Conservation (phyloP, 2,113 vertebrate genomes). For the Riparia riparia region DNA sequence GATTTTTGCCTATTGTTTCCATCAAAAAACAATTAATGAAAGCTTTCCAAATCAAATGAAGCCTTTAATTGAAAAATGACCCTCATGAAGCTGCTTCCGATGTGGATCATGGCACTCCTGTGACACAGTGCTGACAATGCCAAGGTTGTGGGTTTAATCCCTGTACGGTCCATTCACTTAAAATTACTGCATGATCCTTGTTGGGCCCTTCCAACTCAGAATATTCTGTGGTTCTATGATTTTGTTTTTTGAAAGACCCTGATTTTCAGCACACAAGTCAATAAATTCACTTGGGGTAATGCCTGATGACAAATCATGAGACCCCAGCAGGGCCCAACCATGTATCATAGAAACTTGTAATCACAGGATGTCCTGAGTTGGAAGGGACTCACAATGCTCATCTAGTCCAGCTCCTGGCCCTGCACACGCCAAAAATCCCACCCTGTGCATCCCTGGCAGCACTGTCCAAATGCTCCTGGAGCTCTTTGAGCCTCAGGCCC, state of each 20-base stretch:
- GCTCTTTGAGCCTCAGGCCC: accelerated
- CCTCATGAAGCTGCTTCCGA: accelerated
- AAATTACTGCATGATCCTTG: not conserved
- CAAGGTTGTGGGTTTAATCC: not conserved
- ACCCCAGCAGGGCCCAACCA: not conserved
- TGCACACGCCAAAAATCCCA: not conserved
- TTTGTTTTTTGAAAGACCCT: not conserved
- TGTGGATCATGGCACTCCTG: not conserved
- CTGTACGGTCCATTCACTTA: not conserved
- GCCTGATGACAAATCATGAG: not conserved
- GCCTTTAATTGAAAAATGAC: not conserved
- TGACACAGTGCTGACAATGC: not conserved
- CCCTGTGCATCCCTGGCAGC: accelerated
- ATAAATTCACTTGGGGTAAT: not conserved
- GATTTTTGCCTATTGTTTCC: not conserved
- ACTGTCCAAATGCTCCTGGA: accelerated
- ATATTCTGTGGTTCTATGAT: not conserved
- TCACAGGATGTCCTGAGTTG: not conserved
- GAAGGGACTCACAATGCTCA: not conserved
- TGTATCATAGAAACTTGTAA: not conserved
- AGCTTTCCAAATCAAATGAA: not conserved
- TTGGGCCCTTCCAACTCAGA: not conserved
- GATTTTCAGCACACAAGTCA: not conserved
- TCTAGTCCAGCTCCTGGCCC: accelerated
- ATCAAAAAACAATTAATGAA: not conserved